Conservation (phyloP, 2,888 invertebrate genomes). For the Perizoma affinitatum region DNA sequence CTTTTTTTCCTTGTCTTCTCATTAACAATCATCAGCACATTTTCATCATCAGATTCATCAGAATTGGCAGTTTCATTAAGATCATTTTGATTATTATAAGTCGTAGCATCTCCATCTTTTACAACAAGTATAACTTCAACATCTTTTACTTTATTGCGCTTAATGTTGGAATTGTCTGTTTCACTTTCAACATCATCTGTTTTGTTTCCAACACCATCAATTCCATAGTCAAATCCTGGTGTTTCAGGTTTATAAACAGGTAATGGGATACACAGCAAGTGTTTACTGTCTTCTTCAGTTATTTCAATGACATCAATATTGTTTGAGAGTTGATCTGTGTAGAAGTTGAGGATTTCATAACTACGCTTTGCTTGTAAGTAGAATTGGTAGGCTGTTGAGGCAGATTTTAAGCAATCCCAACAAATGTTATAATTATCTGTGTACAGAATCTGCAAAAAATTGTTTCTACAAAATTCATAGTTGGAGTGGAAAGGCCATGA, state of each 20-base stretch:
- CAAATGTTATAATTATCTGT: constrained; percentile 62
- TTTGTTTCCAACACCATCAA: constrained; percentile 40
- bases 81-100: constrained; percentile 42
- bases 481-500: too few relatives aligned
- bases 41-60: constrained; percentile 19
- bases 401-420: constrained; percentile 58
- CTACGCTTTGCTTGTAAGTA: constrained; percentile 54
- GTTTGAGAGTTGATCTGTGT: constrained; percentile 53
- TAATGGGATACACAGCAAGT: constrained; percentile 58
- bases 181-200: constrained; percentile 15
- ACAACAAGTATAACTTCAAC: constrained; percentile 52
- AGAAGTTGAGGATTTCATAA: constrained; percentile 60
- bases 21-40: constrained; percentile 30
- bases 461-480: neutral
- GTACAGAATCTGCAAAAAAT: constrained; percentile 53
- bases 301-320: constrained; percentile 51
- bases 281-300: constrained; percentile 39
- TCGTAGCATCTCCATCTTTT: constrained; percentile 51
- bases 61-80: constrained; percentile 1
- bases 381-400: constrained; percentile 66
- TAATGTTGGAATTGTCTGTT: constrained; percentile 10
- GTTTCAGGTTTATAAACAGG: constrained; percentile 45
- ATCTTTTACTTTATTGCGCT: constrained; percentile 22
- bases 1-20: constrained; percentile 55
- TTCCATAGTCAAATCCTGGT: constrained; percentile 50